phyloP scores from a whole-genome alignment of 1,140 invertebrate species.

The Zaprionus inermis region DNA sequence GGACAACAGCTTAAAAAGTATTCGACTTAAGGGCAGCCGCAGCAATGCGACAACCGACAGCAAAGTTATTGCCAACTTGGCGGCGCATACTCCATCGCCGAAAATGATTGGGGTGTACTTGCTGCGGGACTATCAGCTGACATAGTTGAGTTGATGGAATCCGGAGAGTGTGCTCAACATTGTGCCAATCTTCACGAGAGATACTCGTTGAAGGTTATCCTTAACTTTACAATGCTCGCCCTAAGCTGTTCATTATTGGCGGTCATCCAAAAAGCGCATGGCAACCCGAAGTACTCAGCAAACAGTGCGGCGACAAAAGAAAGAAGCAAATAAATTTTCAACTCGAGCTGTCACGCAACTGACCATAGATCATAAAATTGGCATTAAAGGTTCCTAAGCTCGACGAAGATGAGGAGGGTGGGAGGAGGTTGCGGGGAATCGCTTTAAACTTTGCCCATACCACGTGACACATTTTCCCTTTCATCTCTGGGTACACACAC shows the following conservation, averaged over 20 bases:
- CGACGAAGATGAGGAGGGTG: not conserved
- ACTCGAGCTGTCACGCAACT: slow-evolving; percentile 6
- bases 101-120: not conserved
- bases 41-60: not conserved
- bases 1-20: slow-evolving; percentile 2
- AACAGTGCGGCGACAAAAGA: not conserved
- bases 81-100: not conserved
- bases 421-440: no score
- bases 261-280: not conserved
- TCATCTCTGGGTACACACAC: not conserved
- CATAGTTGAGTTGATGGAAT: not conserved
- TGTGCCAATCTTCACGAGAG: not conserved
- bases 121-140: not conserved
- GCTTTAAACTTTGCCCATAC: not conserved
- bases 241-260: slow-evolving; percentile 5
- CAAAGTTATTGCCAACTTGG: not conserved
- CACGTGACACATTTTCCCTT: slow-evolving; percentile 6
- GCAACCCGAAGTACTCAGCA: not conserved
- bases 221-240: not conserved
- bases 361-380: slow-evolving; percentile 4
- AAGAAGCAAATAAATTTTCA: not conserved
- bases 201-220: not conserved
- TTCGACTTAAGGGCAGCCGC: not conserved
- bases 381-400: slow-evolving; percentile 6
- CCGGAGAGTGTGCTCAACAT: not conserved